Evolutionary conservation across 2,888 invertebrate genomes (phyloP).

Genomic region (Latrodectus hesperus): DNA sequence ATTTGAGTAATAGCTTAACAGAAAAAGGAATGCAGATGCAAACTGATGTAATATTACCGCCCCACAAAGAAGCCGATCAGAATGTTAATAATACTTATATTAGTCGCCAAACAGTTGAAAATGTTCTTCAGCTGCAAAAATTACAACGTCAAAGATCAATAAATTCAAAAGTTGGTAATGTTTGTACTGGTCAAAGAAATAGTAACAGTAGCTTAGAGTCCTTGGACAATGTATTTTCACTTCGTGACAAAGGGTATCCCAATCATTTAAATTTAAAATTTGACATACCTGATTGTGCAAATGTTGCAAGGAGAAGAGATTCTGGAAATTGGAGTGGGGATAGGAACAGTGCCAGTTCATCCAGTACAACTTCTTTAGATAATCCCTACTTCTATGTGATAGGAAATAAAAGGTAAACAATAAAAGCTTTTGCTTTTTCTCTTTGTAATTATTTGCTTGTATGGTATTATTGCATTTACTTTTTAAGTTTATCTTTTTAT

Average conservation of each 20-base stretch:
- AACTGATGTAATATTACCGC: neutral
- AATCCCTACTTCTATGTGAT: slow-evolving; percentile 89
- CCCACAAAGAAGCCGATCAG: slow-evolving; percentile 2
- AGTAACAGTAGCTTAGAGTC: slow-evolving; percentile 71
- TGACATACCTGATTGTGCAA: slow-evolving; percentile 84
- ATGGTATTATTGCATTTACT: too few relatives aligned
- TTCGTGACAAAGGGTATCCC: slow-evolving; percentile 43
- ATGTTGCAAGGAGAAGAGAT: slow-evolving; percentile 83
- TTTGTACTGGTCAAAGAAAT: slow-evolving; percentile 67
- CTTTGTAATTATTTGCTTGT: too few relatives aligned
- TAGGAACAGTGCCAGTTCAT: slow-evolving; percentile 93
- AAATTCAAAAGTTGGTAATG: slow-evolving; percentile 53
- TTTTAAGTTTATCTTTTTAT: too few relatives aligned
- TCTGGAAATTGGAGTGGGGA: slow-evolving; percentile 96
- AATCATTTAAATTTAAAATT: slow-evolving; percentile 36
- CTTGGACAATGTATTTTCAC: slow-evolving; percentile 69
- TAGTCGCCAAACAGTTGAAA: slow-evolving; percentile 85
- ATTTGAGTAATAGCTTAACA: neutral
- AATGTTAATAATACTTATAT: slow-evolving; percentile 78
- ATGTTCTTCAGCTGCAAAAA: slow-evolving; percentile 79
- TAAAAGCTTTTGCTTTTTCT: too few relatives aligned
- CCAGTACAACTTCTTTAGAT: slow-evolving; percentile 92
- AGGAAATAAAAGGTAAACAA: slow-evolving; percentile 82
- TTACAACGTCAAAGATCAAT: slow-evolving; percentile 70
- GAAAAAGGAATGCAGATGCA: neutral